phyloP scores from a whole-genome alignment of 2,888 invertebrate genomes.

The Geotrupes spiniger region DNA sequence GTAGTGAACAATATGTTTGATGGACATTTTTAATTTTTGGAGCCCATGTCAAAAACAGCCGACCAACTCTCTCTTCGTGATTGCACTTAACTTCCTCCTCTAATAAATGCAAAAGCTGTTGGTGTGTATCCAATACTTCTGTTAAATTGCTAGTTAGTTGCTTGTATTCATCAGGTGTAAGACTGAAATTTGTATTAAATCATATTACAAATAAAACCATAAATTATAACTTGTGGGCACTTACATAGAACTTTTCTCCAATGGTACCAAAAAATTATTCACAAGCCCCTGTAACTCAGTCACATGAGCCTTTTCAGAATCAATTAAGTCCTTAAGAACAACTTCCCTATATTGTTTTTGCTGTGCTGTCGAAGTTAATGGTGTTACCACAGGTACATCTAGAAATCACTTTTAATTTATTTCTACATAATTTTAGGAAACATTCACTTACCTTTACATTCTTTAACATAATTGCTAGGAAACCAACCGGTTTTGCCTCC shows the following conservation, averaged over 20 bases:
- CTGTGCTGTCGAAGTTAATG: slow-evolving; percentile 57
- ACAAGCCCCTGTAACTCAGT: slow-evolving; percentile 83
- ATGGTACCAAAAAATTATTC: slow-evolving; percentile 82
- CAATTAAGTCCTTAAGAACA: slow-evolving; percentile 85
- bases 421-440: not conserved
- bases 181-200: slow-evolving; percentile 55
- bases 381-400: slow-evolving; percentile 13
- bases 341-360: slow-evolving; percentile 78
- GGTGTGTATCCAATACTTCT: slow-evolving; percentile 83
- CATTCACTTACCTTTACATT: slow-evolving; percentile 65
- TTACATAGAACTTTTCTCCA: slow-evolving; percentile 85
- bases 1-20: slow-evolving; percentile 85
- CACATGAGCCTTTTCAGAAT: slow-evolving; percentile 89
- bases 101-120: slow-evolving; percentile 72
- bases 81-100: slow-evolving; percentile 72
- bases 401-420: slow-evolving; percentile 5
- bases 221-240: slow-evolving; percentile 40
- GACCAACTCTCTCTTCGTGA: slow-evolving; percentile 83
- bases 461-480: slow-evolving; percentile 95
- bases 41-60: slow-evolving; percentile 83
- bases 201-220: not conserved
- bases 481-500: slow-evolving; percentile 97
- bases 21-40: slow-evolving; percentile 81
- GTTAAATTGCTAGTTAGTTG: slow-evolving; percentile 85
- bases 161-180: slow-evolving; percentile 80